phyloP scores from a whole-genome alignment of 2,888 invertebrate genomes.

The Ceraclea dissimilis region DNA sequence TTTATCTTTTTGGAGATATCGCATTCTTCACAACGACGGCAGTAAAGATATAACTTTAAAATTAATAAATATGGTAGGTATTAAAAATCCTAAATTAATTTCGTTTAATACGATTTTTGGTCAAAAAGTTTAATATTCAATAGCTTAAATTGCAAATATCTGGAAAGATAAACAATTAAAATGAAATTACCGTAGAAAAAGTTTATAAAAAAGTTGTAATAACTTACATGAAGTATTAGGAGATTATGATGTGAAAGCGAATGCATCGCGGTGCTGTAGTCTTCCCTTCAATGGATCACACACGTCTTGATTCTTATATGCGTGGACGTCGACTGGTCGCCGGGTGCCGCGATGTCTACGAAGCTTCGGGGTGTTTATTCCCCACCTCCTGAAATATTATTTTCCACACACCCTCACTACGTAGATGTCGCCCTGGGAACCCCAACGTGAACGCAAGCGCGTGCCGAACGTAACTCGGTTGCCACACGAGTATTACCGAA shows the following conservation, averaged over 20 bases:
- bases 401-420: slow-evolving; percentile 4
- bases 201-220: not conserved
- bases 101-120: too few relatives aligned
- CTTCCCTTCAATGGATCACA: not conserved
- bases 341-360: slow-evolving; percentile 13
- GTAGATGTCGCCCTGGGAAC: slow-evolving; percentile 15
- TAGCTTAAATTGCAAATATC: too few relatives aligned
- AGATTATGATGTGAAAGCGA: not conserved
- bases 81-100: too few relatives aligned
- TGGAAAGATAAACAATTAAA: too few relatives aligned
- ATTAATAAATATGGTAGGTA: too few relatives aligned
- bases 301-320: slow-evolving; percentile 13
- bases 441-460: slow-evolving; percentile 14
- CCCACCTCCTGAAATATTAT: slow-evolving; percentile 3
- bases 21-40: too few relatives aligned
- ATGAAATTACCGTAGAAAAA: not conserved
- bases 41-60: too few relatives aligned
- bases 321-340: slow-evolving; percentile 15
- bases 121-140: too few relatives aligned
- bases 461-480: slow-evolving; percentile 34
- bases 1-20: too few relatives aligned
- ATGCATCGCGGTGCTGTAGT: not conserved
- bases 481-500: slow-evolving; percentile 30
- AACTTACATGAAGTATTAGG: not conserved
- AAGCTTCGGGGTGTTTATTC: slow-evolving; percentile 8